Base-by-base conservation (phyloP, 2,113 vertebrate species). In the Nothocercus nigrocapillus region DNA sequence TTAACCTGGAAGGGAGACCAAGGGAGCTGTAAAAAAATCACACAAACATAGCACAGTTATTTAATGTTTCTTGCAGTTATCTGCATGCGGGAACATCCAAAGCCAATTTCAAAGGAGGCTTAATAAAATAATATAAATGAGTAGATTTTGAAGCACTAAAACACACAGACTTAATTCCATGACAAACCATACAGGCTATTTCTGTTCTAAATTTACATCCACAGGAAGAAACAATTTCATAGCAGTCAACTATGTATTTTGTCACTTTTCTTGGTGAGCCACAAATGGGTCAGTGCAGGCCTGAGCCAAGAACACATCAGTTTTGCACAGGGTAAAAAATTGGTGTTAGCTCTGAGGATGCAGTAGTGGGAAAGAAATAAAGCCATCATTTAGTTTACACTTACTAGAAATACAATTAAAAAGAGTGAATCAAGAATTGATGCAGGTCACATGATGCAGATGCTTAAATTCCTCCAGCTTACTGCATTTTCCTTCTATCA, bases 11-110 rank as follows among this genome's bases (percentile, higher is more conserved):
- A 42, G 25, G 34, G 69, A 76, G 9, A 49, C 7, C 3, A 0
- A 62, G 15, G 2, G 2, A 1, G 0, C 64, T 66, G 2, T 3
- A 30, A 45, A n/a, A 30, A 45, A n/a, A 19, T 22, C 61, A 34
- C 17, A 7, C 1, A 0, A 13, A 40, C 16, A 13, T 2, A 3
- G 16, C 67, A 40, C 0, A 0, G 9, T 34, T 24, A 11, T 10
- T 53, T 40, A 38, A 40, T 8, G 28, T 30, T 47, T 66, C 67
- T n/a, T 44, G n/a, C 44, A 6, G 21, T 24, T 28, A 45, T 68
- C 51, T n/a, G 11, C 1, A 5, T 2, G 18, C 45, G 36, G 8
- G 8, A 67, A 7, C 53, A 18, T 13, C 45, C 53, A 44, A 61
- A 32, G 51, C 32, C 51, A 20, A 22, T n/a, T 36, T 3, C n/a